Evolutionary conservation across 2,888 invertebrate genomes (phyloP), one percentile per base, ranked within the genome.

Genomic region (Ephialtes manifestator): DNA sequence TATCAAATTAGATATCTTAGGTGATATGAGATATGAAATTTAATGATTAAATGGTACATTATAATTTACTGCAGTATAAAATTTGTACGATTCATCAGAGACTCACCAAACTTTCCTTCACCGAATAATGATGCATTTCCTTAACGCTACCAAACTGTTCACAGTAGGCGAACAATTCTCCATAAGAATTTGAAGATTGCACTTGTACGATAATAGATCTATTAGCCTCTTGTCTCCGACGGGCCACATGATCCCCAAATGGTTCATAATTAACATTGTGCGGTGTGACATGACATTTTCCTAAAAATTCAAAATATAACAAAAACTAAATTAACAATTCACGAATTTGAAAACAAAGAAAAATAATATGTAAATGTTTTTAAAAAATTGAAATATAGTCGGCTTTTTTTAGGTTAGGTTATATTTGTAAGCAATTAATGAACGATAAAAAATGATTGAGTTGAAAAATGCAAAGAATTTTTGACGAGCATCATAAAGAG

Each of bases 171-270:
- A 96, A 95, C 75, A 98, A 94, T 93, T 97, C 97, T 67, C 93
- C 93, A 89, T 95, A 96, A 0, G 97, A 97, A 68, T 96, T 95
- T 76, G 96, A 95, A 0, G 97, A 97, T 90, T 96, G 96, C 1
- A 98, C 96, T 94, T 97, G 97, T 5, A 98, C 96, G 46, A 98
- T 94, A 78, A 97, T 94, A 94, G 97, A 97, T 83, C 96, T 95
- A 72, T 94, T 94, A 0, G 98, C 97, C 93, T 97, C 95, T 2
- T 94, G 92, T 91, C 96, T 95, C 87, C 97, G 95, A 31, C 94
- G 93, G 53, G 94, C 93, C 63, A 96, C 94, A 87, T 96, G 93
- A 82, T 96, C 95, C 83, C 96, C 95, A 93, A 97, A 96, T 7
- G 82, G 75, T n/a, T 85, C 18, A 68, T 82, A 85, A 77, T 80